Evolutionary conservation across 2,888 invertebrate genomes (phyloP), one percentile per base, ranked within the genome.

Genomic region (Stenchaetothrips biformis): DNA sequence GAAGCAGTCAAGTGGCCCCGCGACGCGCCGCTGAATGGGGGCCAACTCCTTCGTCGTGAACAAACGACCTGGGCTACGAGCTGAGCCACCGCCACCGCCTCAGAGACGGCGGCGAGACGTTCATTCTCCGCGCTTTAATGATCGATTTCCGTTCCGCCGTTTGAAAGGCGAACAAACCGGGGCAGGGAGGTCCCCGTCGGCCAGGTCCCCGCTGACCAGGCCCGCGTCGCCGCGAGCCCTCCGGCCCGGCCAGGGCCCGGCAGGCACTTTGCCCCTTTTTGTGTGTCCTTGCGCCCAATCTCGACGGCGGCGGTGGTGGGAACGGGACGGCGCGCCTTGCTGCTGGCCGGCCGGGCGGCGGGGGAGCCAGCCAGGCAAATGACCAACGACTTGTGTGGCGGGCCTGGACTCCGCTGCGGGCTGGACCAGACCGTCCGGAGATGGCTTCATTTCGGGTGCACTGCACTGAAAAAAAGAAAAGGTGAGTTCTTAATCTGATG

Each of bases 371-470:
- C 1, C 37, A 37, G 37, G 37, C 37, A 37, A 37, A 37, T 37
- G 25, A 25, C 8, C 53, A 79, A 49, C 25, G 2, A n/a, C 27
- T 49, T 47, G 48, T 79, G 79, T 21, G 49, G 21, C 13, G 47
- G 48, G 1, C 21, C 21, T 78, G 37, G n/a, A 48, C n/a, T 78
- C 25, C 6, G 48, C 21, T 79, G 81, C 47, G 80, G 81, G 37
- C 79, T 81, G 80, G 59, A 47, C 0, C n/a, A 13, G 47, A n/a
- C n/a, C n/a, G n/a, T n/a, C 37, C 37, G 37, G 37, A 37, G 37
- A 37, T 4, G 37, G 37, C 37, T 37, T 37, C 4, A 4, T 37
- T 4, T 4, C 37, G 1, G 4, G 37, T 37, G 37, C 37, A 37
- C 37, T 37, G 37, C n/a, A 37, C 37, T 4, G 37, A 37, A 37